Evolutionary conservation across 64 coral and sea anemone species (phyloP).

Genomic region (Catalaphyllia jardinei): DNA sequence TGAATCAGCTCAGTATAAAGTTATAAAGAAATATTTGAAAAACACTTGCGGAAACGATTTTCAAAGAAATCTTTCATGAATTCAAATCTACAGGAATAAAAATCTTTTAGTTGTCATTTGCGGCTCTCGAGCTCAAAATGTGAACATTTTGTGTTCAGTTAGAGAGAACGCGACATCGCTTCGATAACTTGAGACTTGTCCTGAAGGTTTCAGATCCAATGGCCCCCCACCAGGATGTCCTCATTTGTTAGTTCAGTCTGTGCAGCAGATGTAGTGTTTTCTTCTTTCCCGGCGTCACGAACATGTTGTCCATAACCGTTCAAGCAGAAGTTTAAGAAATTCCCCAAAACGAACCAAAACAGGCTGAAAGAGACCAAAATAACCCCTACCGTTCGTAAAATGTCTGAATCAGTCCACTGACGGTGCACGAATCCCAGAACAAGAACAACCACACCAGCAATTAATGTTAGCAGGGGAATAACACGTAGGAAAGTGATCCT

Average conservation of each 20-base stretch:
- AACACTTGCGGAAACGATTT: too few species aligned
- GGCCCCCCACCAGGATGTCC: background rate
- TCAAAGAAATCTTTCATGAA: too few species aligned
- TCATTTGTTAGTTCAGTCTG: background rate
- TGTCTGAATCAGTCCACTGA: background rate
- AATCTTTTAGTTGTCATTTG: too few species aligned
- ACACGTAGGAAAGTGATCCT: background rate
- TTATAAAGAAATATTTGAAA: too few species aligned
- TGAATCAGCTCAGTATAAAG: too few species aligned
- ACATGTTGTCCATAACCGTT: background rate
- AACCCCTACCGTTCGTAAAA: background rate
- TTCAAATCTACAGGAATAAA: too few species aligned
- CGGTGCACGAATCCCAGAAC: background rate
- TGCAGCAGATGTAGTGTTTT: background rate
- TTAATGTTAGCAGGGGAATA: background rate
- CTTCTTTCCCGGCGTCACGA: background rate
- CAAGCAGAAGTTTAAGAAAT: slow-evolving; percentile 25
- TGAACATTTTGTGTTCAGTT: too few species aligned
- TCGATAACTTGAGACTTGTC: background rate
- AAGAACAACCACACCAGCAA: background rate
- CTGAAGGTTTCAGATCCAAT: background rate
- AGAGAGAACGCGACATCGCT: too few species aligned
- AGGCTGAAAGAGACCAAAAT: slow-evolving; percentile 16
- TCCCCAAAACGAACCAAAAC: slow-evolving; percentile 44
- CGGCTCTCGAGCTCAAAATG: too few species aligned